Conservation (phyloP, 2,888 invertebrate genomes). For the Brenthis hecate region DNA sequence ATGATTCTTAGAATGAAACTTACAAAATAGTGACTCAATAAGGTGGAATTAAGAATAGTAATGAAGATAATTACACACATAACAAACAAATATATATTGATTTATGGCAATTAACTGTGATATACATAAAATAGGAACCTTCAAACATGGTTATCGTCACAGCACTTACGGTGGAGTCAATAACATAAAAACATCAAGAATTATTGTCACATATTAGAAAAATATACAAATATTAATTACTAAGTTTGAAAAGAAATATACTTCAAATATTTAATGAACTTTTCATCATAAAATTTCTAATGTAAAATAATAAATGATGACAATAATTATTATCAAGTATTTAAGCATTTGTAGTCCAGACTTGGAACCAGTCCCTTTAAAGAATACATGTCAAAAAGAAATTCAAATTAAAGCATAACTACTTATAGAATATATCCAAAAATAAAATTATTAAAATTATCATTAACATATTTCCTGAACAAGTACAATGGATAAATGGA, state of each 20-base stretch:
- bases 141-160: conserved; percentile 22
- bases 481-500: not conserved
- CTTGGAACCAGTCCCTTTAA: too few relatives aligned
- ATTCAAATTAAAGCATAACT: too few relatives aligned
- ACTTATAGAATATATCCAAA: too few relatives aligned
- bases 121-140: conserved; percentile 29
- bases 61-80: conserved; percentile 51
- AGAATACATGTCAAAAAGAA: too few relatives aligned
- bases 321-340: too few relatives aligned
- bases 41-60: conserved; percentile 57
- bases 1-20: conserved; percentile 18
- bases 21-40: conserved; percentile 46
- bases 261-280: not conserved
- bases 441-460: not conserved
- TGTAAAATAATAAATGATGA: not conserved
- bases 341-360: too few relatives aligned
- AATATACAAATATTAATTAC: too few relatives aligned
- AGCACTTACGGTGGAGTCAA: conserved; percentile 14
- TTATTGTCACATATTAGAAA: not conserved
- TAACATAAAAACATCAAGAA: not conserved
- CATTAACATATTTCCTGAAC: not conserved
- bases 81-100: conserved; percentile 45
- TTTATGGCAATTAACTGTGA: conserved; percentile 22
- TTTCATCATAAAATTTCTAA: not conserved
- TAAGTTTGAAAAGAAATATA: too few relatives aligned